These are phyloP conservation scores for Tethya wilhelma DNA, from an alignment of 37 sponge, comb jelly and placozoan genomes.

Conservation along the genomic window DNA sequence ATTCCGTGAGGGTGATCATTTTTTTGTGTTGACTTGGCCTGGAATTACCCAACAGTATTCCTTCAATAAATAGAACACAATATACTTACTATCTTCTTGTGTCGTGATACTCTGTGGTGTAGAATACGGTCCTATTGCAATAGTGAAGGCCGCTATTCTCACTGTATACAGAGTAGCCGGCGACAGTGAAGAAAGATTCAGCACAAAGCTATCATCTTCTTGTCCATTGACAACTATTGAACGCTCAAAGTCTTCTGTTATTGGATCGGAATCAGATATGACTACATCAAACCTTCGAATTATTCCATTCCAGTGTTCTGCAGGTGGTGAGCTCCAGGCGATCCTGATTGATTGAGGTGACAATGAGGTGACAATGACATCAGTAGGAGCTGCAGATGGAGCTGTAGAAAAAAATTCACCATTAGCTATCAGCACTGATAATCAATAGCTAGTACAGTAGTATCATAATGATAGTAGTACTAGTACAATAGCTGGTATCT, in stretches of 20 bases:
- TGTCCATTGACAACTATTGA: no score
- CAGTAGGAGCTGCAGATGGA: not conserved
- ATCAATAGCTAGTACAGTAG: not conserved
- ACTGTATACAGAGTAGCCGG: slow-evolving; percentile 1
- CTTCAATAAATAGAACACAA: no score
- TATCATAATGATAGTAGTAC: not conserved
- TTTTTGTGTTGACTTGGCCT: no score
- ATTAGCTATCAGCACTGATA: not conserved
- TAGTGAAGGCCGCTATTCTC: slow-evolving; percentile 3
- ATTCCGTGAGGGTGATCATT: no score
- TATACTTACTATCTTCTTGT: slow-evolving; percentile 12
- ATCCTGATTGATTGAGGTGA: not conserved
- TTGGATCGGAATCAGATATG: not conserved
- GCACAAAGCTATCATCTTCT: no score
- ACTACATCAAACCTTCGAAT: slow-evolving; percentile 17
- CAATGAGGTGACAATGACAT: not conserved
- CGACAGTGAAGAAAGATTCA: no score
- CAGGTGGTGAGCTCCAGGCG: slow-evolving; percentile 7
- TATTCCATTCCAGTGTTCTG: slow-evolving; percentile 10
- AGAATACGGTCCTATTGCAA: slow-evolving; percentile 12
- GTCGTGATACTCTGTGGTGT: not conserved
- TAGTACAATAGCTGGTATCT: no score
- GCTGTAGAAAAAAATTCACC: slow-evolving; percentile 6
- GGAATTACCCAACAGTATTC: no score
- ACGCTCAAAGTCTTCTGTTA: no score